A percentile compares a stretch with the other conserved stretches of the same genome.
phyloP scores from a whole-genome alignment of 2,113 vertebrate genomes.

The Oreochromis spilurus region DNA sequence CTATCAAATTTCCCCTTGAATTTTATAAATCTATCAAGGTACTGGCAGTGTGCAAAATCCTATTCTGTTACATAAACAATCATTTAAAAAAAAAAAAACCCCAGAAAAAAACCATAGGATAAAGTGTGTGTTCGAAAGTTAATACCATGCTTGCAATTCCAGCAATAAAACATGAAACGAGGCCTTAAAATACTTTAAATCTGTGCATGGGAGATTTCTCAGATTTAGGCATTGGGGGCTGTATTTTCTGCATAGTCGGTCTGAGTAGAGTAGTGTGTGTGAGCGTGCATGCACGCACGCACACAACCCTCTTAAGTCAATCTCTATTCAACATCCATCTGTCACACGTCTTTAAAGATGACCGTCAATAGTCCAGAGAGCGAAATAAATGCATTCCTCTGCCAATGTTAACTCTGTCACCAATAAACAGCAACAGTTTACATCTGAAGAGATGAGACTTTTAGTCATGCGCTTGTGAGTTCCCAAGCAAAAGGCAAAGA shows the following conservation, averaged over 20 bases:
- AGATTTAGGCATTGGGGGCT: background rate
- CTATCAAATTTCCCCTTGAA: background rate
- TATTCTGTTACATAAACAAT: background rate
- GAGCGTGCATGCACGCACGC: background rate
- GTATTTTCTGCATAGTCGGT: background rate
- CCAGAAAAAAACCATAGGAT: background rate
- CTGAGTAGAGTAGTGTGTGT: background rate
- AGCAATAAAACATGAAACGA: constrained; percentile 1
- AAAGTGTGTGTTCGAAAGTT: background rate
- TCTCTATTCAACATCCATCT: constrained; percentile 26
- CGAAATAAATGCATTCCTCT: constrained; percentile 20
- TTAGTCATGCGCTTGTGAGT: background rate
- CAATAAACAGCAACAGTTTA: background rate
- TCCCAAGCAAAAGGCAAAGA: background rate
- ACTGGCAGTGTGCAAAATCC: background rate
- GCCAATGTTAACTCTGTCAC: background rate
- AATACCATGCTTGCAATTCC: background rate
- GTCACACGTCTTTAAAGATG: constrained; percentile 19
- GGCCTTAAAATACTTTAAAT: constrained; percentile 15
- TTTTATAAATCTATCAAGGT: background rate
- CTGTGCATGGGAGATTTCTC: constrained; percentile 5
- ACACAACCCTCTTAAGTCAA: background rate
- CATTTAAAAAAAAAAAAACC: background rate
- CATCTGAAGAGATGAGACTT: background rate
- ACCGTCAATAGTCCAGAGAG: background rate